Conservation (phyloP, 2,113 vertebrate genomes). For the Arizona elegans region DNA sequence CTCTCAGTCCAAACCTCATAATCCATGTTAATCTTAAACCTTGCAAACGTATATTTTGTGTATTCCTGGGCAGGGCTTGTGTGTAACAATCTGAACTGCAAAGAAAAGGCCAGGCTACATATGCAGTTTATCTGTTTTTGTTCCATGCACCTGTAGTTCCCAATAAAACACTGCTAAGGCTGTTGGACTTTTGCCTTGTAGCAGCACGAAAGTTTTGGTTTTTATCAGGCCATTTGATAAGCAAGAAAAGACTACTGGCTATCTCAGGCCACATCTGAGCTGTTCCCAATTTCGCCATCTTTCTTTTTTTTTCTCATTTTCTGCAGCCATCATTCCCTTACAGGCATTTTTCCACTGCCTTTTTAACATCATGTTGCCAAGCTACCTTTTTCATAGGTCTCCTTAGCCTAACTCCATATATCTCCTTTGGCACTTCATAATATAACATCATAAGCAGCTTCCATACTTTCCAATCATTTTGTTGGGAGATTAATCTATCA, state of each 20-base stretch:
- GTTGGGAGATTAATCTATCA: background rate
- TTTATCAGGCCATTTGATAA: background rate
- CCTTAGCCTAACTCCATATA: background rate
- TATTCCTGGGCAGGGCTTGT: background rate
- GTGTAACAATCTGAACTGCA: background rate
- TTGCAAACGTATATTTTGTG: background rate
- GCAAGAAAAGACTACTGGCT: background rate
- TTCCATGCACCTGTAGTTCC: background rate
- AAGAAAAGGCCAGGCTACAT: background rate
- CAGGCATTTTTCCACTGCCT: background rate
- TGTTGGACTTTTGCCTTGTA: background rate
- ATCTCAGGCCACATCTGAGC: background rate
- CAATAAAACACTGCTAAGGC: background rate
- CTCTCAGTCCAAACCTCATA: background rate
- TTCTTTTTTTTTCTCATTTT: background rate
- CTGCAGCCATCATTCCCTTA: background rate
- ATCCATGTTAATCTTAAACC: background rate
- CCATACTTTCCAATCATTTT: background rate
- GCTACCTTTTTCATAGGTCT: background rate
- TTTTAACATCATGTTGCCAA: background rate
- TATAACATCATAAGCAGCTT: background rate
- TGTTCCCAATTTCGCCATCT: background rate
- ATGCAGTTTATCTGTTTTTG: background rate
- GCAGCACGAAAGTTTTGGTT: background rate
- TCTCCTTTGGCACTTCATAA: background rate